phyloP scores from a whole-genome alignment of 2,888 invertebrate genomes.

The Stramonita haemastoma region DNA sequence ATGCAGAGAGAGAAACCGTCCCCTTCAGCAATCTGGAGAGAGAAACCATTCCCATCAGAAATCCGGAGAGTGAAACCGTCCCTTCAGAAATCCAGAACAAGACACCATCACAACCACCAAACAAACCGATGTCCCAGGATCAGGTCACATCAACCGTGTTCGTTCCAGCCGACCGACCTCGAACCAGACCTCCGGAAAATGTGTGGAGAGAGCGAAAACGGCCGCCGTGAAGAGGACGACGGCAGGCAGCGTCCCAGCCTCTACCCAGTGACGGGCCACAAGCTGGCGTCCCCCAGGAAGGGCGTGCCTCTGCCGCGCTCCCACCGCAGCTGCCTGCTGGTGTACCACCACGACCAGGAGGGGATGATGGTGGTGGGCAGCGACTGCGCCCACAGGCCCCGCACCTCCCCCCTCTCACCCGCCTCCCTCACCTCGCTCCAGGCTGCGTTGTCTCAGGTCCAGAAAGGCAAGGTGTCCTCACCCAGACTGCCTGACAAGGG shows the following conservation, averaged over 20 bases:
- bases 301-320: neutral
- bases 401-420: neutral
- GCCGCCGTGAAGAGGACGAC: neutral
- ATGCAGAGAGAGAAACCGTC: too few relatives aligned
- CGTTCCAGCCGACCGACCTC: neutral
- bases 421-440: too few relatives aligned
- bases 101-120: too few relatives aligned
- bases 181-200: neutral
- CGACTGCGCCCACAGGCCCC: neutral
- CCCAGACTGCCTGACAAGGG: too few relatives aligned
- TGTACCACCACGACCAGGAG: neutral
- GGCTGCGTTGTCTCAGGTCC: too few relatives aligned
- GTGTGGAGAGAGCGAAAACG: too few relatives aligned
- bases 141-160: neutral
- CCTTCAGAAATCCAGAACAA: too few relatives aligned
- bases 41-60: neutral
- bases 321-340: neutral
- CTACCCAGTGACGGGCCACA: neutral
- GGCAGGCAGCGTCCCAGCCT: neutral
- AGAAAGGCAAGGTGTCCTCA: too few relatives aligned
- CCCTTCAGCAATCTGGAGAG: neutral
- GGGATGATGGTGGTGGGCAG: slow-evolving; percentile 10
- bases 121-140: neutral
- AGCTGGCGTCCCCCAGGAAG: neutral
- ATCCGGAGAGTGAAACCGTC: neutral